phyloP scores from a whole-genome alignment of 2,888 invertebrate genomes.

The Callyntrura guangdongensis region DNA sequence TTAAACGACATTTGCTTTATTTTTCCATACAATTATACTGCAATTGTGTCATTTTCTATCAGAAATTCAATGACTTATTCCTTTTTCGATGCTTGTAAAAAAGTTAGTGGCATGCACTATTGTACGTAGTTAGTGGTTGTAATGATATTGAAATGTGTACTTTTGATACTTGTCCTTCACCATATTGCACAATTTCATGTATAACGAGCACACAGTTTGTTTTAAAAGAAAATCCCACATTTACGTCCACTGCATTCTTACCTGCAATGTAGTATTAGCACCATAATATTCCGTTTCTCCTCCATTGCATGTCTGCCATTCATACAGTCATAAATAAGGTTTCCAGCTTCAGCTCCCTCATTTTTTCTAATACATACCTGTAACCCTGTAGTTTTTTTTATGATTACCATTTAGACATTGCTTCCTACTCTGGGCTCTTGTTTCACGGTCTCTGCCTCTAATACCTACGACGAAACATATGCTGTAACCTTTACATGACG shows the following conservation, averaged over 20 bases:
- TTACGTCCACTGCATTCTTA: background rate
- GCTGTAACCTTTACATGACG: too few species aligned
- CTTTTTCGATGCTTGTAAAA: background rate
- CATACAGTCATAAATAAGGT: slow-evolving; percentile 39
- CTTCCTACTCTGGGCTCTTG: too few species aligned
- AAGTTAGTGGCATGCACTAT: background rate
- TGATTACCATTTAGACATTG: too few species aligned
- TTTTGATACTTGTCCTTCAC: too few species aligned
- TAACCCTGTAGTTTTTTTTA: background rate
- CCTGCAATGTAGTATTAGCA: background rate
- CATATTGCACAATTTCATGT: too few species aligned
- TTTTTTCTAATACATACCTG: background rate
- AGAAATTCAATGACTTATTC: slow-evolving; percentile 18
- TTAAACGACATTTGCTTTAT: slow-evolving; percentile 5
- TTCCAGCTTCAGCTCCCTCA: slow-evolving; percentile 16
- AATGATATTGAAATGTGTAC: too few species aligned
- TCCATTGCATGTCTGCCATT: slow-evolving; percentile 39
- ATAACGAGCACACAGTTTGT: too few species aligned
- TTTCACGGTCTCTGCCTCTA: too few species aligned
- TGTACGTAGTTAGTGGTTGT: background rate
- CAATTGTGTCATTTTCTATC: slow-evolving; percentile 30
- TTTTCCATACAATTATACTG: background rate
- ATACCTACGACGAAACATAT: too few species aligned
- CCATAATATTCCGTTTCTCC: background rate
- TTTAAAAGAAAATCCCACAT: background rate